A percentile compares a stretch with the other conserved stretches of the same genome.
Evolutionary conservation across 2,113 vertebrate species (phyloP).

Genomic region (Rhinoderma darwinii): DNA sequence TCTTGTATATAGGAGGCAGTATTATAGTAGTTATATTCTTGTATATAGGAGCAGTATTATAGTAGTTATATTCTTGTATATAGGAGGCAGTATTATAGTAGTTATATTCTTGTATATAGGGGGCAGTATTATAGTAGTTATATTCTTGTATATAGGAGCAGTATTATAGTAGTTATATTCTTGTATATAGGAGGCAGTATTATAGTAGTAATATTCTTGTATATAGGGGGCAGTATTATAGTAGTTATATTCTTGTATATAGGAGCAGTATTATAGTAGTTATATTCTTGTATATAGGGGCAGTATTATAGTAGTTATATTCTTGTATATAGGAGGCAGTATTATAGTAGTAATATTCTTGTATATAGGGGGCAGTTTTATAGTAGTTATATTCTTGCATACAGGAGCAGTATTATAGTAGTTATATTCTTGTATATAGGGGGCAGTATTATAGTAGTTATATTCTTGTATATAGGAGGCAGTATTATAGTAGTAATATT

Average conservation of each 20-base stretch:
- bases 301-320: no score
- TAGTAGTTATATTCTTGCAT: conserved; percentile 9
- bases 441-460: not conserved
- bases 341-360: no score
- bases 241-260: conserved; percentile 13
- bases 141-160: not conserved
- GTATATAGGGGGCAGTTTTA: not conserved
- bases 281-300: conserved; percentile 5
- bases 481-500: conserved; percentile 6
- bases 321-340: no score
- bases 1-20: conserved; percentile 4
- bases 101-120: conserved; percentile 4
- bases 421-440: conserved; percentile 16
- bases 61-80: conserved; percentile 17
- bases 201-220: no score
- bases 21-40: conserved; percentile 8
- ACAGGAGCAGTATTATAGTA: conserved; percentile 1
- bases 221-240: not conserved
- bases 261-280: conserved; percentile 6
- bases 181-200: no score
- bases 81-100: conserved; percentile 1
- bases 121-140: not conserved
- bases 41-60: not conserved
- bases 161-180: no score
- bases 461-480: not conserved